These are phyloP conservation scores for Brachystomella parvula DNA, from an alignment of 1,140 invertebrate genomes.

Conservation along the genomic window DNA sequence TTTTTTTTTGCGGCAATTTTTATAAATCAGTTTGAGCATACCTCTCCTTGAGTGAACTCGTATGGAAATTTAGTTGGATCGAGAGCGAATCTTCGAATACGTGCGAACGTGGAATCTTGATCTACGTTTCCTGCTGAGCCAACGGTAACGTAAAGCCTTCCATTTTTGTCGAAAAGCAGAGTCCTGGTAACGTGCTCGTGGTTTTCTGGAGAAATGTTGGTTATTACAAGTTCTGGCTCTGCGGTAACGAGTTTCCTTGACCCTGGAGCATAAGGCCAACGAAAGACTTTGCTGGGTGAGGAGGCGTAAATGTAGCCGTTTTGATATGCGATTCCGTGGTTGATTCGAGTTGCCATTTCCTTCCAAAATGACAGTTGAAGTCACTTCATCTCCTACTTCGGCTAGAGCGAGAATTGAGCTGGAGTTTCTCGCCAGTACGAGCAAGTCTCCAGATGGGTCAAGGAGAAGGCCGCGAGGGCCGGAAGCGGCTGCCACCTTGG, in stretches of 20 bases:
- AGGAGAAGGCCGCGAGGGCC: slow-evolving; percentile 9
- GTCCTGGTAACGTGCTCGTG: slow-evolving; percentile 19
- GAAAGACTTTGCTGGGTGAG: slow-evolving; percentile 9
- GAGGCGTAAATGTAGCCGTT: slow-evolving; percentile 22
- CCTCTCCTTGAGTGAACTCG: slow-evolving; percentile 20
- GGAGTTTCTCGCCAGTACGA: not conserved
- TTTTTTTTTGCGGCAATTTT: not conserved
- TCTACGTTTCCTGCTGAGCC: slow-evolving; percentile 21
- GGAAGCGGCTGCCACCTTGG: not conserved
- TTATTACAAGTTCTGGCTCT: slow-evolving; percentile 12
- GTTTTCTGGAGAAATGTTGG: not conserved
- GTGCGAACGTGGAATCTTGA: slow-evolving; percentile 11
- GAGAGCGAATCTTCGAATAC: slow-evolving; percentile 21
- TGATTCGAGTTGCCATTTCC: not conserved
- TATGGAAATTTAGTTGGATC: not conserved
- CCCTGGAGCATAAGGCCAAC: slow-evolving; percentile 23
- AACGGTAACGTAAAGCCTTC: slow-evolving; percentile 17
- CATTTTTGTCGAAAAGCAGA: slow-evolving; percentile 5
- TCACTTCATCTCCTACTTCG: not conserved
- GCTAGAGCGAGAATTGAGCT: not conserved
- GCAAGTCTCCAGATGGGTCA: slow-evolving; percentile 10
- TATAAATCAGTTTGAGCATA: not conserved
- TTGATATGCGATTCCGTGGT: slow-evolving; percentile 13
- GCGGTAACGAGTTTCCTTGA: not conserved
- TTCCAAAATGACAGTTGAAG: not conserved